Evolutionary conservation across 1,140 invertebrate genomes (phyloP).

Genomic region (Dinothrombium tinctorium): DNA sequence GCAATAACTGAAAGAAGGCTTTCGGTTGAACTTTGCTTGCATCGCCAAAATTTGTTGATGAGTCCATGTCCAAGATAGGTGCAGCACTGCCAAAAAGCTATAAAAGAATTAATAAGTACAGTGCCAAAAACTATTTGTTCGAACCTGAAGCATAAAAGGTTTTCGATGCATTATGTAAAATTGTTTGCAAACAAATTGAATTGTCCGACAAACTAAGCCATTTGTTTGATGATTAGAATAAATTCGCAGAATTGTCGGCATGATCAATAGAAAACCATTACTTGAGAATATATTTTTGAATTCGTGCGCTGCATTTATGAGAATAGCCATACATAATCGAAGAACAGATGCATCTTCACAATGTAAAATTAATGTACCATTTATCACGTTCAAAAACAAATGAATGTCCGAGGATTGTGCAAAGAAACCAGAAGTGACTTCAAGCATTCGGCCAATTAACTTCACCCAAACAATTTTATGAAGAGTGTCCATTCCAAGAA

Average conservation of each 20-base stretch:
- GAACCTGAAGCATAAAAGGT: slow-evolving; percentile 59
- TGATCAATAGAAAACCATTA: slow-evolving; percentile 80
- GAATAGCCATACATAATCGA: slow-evolving; percentile 81
- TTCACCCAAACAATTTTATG: slow-evolving; percentile 97
- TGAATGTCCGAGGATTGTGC: slow-evolving; percentile 92
- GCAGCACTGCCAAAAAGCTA: slow-evolving; percentile 98
- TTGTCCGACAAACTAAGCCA: slow-evolving; percentile 61
- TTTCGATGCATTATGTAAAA: slow-evolving; percentile 96
- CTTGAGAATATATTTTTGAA: slow-evolving; percentile 98
- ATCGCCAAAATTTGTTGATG: slow-evolving; percentile 35
- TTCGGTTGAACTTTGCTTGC: slow-evolving; percentile 15
- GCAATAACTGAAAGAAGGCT: slow-evolving; percentile 17
- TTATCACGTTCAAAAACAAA: slow-evolving; percentile 89
- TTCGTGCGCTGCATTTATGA: slow-evolving; percentile 89
- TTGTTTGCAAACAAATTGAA: slow-evolving; percentile 93
- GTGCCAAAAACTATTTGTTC: background rate
- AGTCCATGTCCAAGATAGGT: slow-evolving; percentile 69
- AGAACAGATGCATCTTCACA: slow-evolving; percentile 88
- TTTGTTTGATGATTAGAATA: slow-evolving; percentile 97
- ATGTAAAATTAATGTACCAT: slow-evolving; percentile 85
- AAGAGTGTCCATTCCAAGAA: slow-evolving; percentile 77
- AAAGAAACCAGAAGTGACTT: slow-evolving; percentile 93
- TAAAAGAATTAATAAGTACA: slow-evolving; percentile 10
- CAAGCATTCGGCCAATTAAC: slow-evolving; percentile 87
- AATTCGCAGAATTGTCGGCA: slow-evolving; percentile 84